Conservation (phyloP, 2,797 vertebrate genomes). For the Enteromius paludinosus region DNA sequence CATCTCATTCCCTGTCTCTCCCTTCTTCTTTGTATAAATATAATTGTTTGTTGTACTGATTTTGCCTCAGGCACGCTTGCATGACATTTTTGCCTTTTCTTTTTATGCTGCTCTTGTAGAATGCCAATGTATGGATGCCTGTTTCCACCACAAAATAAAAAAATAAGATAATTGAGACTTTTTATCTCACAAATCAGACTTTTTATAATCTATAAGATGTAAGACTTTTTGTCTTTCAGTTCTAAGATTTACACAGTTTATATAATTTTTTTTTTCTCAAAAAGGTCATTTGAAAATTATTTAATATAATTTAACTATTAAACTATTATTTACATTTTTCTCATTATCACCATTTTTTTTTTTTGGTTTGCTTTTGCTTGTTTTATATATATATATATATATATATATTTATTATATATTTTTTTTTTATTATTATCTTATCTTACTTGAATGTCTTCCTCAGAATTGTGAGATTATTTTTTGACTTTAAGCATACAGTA, state of each 20-base stretch:
- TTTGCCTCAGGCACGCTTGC: slow-evolving; percentile 18
- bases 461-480: neutral
- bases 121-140: neutral
- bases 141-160: neutral
- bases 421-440: too few relatives aligned
- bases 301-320: too few relatives aligned
- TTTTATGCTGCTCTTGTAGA: neutral
- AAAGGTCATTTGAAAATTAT: too few relatives aligned
- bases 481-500: neutral
- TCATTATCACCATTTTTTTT: too few relatives aligned
- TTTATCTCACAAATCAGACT: neutral
- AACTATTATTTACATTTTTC: too few relatives aligned
- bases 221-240: neutral
- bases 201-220: neutral
- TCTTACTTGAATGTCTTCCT: too few relatives aligned
- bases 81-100: neutral
- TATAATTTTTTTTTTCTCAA: neutral
- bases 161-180: neutral
- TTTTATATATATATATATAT: too few relatives aligned
- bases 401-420: too few relatives aligned
- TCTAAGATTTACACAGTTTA: neutral
- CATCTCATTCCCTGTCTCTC: slow-evolving; percentile 17
- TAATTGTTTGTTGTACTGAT: slow-evolving; percentile 28
- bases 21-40: slow-evolving; percentile 26
- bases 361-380: too few relatives aligned